phyloP scores from a whole-genome alignment of 1,140 invertebrate species.

The Manduca sexta region DNA sequence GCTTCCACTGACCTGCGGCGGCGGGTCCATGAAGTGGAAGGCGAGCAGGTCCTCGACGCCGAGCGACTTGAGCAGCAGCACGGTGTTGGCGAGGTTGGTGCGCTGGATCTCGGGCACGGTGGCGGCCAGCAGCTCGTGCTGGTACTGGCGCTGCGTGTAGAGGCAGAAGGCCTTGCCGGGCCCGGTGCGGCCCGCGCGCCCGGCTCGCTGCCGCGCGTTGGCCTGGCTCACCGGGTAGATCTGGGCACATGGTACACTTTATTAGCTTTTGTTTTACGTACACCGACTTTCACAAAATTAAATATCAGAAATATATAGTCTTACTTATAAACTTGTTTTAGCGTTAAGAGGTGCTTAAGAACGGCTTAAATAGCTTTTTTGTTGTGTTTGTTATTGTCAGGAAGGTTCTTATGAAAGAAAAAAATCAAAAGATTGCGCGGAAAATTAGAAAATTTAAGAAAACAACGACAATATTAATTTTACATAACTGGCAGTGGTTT shows the following conservation, averaged over 20 bases:
- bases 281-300: no score
- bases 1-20: constrained; percentile 84
- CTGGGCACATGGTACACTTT: constrained; percentile 46
- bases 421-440: no score
- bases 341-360: no score
- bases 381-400: no score
- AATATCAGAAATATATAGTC: no score
- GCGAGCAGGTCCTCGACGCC: constrained; percentile 96
- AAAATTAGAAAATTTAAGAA: no score
- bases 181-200: constrained; percentile 95
- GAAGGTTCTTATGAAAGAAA: no score
- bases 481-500: no score
- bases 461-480: no score
- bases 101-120: constrained; percentile 99
- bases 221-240: constrained; percentile 94
- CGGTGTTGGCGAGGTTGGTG: constrained; percentile 98
- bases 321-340: no score
- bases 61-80: constrained; percentile 95
- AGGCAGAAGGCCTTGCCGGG: constrained; percentile 95
- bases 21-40: constrained; percentile 99
- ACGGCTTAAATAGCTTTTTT: no score
- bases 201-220: constrained; percentile 96
- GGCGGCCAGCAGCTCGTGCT: constrained; percentile 93
- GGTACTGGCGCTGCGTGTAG: constrained; percentile 97
- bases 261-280: no score